Base-by-base conservation (phyloP, 2,113 vertebrate species). In the Seriola aureovittata region DNA sequence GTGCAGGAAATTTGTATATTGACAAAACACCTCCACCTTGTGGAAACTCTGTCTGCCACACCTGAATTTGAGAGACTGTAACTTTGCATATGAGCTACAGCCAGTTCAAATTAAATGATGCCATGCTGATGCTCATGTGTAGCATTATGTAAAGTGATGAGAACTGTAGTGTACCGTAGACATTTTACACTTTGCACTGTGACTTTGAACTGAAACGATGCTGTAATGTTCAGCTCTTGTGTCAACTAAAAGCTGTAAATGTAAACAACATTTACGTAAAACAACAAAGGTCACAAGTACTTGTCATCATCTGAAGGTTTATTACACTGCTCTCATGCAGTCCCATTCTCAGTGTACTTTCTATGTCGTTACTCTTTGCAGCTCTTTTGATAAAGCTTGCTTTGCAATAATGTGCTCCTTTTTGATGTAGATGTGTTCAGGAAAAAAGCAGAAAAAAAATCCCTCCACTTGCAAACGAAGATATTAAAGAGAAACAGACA, bases 401-500 rank as follows among this genome's bases (percentile, higher is more conserved):
- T 73, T 29, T 73, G 23, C 9, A 72, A 62, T 71, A 8, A 38
- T n/a, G 3, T 46, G 11, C 32, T 74, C 14, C 16, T 10, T 34
- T 14, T 63, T 75, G 13, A 46, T 70, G 40, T 29, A 52, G 34
- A 54, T n/a, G 14, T 36, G 5, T 57, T 23, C 9, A 59, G 25
- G 21, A 9, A 25, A 64, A 32, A 40, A 32, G 23, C 19, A 32
- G 5, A 23, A 36, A n/a, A 62, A 64, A 62, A 65, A 46, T n/a
- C 5, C 4, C 7, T 72, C 11, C 16, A 40, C 42, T 46, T 65
- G 55, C 14, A 73, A 78, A 79, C 74, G 25, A 79, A 75, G 59
- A 55, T 36, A 5, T 54, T 62, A 65, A 79, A 70, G 11, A 58
- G 57, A 65, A 63, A 59, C 4, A 32, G 59, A 73, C 54, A 62